Evolutionary conservation across 2,888 invertebrate species (phyloP), one percentile per base, ranked within the genome.

Genomic region (Polydrusus cervinus): DNA sequence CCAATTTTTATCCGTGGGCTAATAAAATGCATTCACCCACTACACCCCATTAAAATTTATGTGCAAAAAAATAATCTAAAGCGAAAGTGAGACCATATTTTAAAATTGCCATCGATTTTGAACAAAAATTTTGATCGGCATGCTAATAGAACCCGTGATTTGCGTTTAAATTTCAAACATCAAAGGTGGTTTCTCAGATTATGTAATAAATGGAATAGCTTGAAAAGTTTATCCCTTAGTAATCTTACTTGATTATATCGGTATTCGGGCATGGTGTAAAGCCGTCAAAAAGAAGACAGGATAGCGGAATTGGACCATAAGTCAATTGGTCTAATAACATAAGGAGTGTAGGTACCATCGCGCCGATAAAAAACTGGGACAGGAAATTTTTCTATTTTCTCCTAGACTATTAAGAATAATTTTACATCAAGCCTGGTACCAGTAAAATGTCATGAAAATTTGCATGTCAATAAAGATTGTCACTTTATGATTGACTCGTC

Each of bases 211-310:
- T 82, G 83, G 81, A 81, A 80, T 82, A 82, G 82, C 81, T 81
- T 82, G 82, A 82, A 83, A 83, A 83, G 80, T 82, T 82, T 80
- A 80, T 83, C 82, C 82, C 81, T 82, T 81, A 82, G 82, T 81
- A 83, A 83, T 83, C 81, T 79, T 79, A 83, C 82, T 83, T 84
- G 84, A 84, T 84, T 84, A 83, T 84, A 84, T 84, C 84, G 83
- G 83, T 79, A 81, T 81, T 82, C 81, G 80, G 74, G 81, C 83
- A 82, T 81, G 80, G 82, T 79, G 82, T 79, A 74, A 74, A 62
- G 18, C 45, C 16, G 60, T 49, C 57, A 61, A 20, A 47, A 73
- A 72, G 64, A 64, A 61, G 57, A 18, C 38, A 49, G 60, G 72
- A 61, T 67, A 73, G 38, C 47, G 25, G 45, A 57, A 53, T 38